These are phyloP conservation scores for Euthynnus affinis DNA, from an alignment of 2,797 vertebrate genomes.

Conservation along the genomic window DNA sequence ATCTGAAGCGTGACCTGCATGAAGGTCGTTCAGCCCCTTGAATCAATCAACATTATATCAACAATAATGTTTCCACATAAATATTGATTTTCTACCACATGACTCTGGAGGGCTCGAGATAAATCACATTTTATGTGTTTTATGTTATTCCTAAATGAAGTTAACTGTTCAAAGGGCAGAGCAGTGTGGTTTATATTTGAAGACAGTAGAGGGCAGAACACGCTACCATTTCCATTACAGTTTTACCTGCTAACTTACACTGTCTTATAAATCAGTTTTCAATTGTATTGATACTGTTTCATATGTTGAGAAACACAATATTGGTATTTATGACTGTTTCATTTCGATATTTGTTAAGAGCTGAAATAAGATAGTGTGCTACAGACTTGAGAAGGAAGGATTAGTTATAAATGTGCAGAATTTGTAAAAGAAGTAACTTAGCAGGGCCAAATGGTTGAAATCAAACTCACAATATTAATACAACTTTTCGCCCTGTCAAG, in stretches of 20 bases:
- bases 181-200: neutral
- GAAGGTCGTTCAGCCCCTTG: neutral
- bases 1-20: neutral
- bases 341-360: neutral
- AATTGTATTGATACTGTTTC: neutral
- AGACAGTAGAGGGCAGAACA: constrained; percentile 17
- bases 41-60: constrained; percentile 4
- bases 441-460: neutral
- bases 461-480: neutral
- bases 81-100: neutral
- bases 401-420: neutral
- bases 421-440: neutral
- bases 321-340: neutral
- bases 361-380: neutral
- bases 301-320: neutral
- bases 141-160: neutral
- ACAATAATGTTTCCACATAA: neutral
- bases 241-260: neutral
- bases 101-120: neutral
- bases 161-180: neutral
- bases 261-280: neutral
- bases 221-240: neutral
- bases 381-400: neutral
- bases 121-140: neutral
- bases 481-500: neutral